Evolutionary conservation across 2,888 invertebrate genomes (phyloP).

Genomic region (Melolontha melolontha): DNA sequence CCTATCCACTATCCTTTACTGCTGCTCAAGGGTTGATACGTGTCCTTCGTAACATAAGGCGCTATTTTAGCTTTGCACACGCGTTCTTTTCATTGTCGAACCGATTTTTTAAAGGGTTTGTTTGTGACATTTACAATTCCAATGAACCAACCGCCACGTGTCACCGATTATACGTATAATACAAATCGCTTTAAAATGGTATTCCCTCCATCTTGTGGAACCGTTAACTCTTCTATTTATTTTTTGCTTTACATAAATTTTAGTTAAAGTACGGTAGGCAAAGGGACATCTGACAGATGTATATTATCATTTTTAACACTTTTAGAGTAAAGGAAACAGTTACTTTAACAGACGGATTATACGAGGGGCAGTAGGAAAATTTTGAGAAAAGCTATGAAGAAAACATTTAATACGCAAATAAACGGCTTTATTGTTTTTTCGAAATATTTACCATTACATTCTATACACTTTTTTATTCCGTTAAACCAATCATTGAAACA

Average conservation of each 20-base stretch:
- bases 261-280: background rate
- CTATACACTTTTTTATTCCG: too few species aligned
- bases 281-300: too few species aligned
- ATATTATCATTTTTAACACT: too few species aligned
- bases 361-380: too few species aligned
- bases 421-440: too few species aligned
- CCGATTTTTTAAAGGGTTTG: slow-evolving; percentile 57
- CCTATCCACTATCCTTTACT: too few species aligned
- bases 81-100: slow-evolving; percentile 58
- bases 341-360: too few species aligned
- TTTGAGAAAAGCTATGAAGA: too few species aligned
- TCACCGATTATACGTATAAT: slow-evolving; percentile 57
- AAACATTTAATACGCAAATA: too few species aligned
- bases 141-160: slow-evolving; percentile 62
- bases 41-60: slow-evolving; percentile 43
- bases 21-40: slow-evolving; percentile 39
- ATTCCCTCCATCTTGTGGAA: slow-evolving; percentile 40
- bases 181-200: slow-evolving; percentile 59
- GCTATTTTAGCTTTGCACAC: slow-evolving; percentile 48
- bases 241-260: slow-evolving; percentile 41
- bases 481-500: too few species aligned
- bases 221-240: slow-evolving; percentile 41
- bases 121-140: slow-evolving; percentile 62
- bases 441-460: too few species aligned
- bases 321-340: too few species aligned